These are phyloP conservation scores for Drosophila ercepeae DNA, from an alignment of 1,140 invertebrate species.

Conservation along the genomic window DNA sequence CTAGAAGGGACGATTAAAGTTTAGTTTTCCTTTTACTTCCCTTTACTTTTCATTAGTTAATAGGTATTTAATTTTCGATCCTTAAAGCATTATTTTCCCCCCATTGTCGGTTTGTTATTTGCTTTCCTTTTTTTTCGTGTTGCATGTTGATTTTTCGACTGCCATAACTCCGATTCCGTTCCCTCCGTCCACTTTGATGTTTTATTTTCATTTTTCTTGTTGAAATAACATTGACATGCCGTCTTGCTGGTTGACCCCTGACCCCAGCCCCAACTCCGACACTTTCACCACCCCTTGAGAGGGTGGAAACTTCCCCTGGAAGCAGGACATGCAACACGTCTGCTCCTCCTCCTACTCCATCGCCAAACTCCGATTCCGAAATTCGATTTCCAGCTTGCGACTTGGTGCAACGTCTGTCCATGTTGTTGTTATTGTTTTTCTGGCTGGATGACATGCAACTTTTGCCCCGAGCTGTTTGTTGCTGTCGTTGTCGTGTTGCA, in stretches of 20 bases:
- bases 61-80: not conserved
- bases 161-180: conserved; percentile 49
- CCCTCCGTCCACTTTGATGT: conserved; percentile 25
- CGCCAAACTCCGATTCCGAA: conserved; percentile 58
- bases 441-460: conserved; percentile 73
- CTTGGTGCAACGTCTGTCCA: conserved; percentile 68
- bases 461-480: conserved; percentile 65
- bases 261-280: not conserved
- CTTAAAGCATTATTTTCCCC: conserved; percentile 13
- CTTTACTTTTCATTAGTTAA: not conserved
- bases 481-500: conserved; percentile 57
- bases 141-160: conserved; percentile 77
- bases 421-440: conserved; percentile 24
- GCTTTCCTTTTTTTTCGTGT: conserved; percentile 18
- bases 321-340: conserved; percentile 67
- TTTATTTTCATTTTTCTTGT: conserved; percentile 68
- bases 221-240: conserved; percentile 80
- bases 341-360: conserved; percentile 2
- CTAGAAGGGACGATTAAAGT: not conserved
- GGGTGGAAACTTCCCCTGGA: conserved; percentile 12
- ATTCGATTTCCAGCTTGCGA: conserved; percentile 74
- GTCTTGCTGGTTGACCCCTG: conserved; percentile 60
- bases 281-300: conserved; percentile 10
- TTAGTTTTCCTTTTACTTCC: too few species aligned
- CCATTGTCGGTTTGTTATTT: conserved; percentile 20